Evolutionary conservation across 1,140 invertebrate species (phyloP).

Genomic region (Pantala flavescens): DNA sequence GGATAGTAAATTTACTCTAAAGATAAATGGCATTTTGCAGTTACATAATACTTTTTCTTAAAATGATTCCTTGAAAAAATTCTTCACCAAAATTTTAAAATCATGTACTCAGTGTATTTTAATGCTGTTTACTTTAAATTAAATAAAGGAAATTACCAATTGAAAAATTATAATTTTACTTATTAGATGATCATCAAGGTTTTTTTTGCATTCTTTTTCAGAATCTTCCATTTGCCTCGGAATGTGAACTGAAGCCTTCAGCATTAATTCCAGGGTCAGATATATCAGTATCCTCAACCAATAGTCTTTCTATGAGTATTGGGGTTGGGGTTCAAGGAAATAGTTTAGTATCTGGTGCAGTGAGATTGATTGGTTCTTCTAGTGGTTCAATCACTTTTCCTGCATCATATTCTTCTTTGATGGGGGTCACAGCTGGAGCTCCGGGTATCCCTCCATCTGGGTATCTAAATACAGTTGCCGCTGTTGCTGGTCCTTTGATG

Average conservation of each 20-base stretch:
- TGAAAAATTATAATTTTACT: no score
- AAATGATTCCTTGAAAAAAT: no score
- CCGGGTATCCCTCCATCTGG: conserved; percentile 11
- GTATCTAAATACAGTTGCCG: neutral
- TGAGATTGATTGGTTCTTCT: neutral
- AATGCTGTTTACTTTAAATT: no score
- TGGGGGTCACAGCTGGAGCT: conserved; percentile 20
- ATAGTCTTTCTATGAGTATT: neutral
- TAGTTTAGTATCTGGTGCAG: neutral
- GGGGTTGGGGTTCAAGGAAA: neutral
- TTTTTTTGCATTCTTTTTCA: conserved; percentile 26
- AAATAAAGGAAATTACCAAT: no score
- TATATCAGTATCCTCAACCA: neutral
- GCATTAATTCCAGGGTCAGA: neutral
- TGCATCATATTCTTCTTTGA: conserved; percentile 10
- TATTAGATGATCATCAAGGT: no score
- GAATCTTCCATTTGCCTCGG: conserved; percentile 54
- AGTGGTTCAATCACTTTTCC: neutral
- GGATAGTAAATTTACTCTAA: no score
- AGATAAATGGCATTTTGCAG: no score
- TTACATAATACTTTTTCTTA: no score
- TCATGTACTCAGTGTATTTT: no score
- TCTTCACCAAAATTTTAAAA: no score
- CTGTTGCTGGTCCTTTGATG: neutral
- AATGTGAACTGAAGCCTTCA: conserved; percentile 51